Percentiles rank a stretch among this genome's conserved stretches.
Conservation (phyloP, 2,888 invertebrate species). For the Cylloceria caligata region DNA sequence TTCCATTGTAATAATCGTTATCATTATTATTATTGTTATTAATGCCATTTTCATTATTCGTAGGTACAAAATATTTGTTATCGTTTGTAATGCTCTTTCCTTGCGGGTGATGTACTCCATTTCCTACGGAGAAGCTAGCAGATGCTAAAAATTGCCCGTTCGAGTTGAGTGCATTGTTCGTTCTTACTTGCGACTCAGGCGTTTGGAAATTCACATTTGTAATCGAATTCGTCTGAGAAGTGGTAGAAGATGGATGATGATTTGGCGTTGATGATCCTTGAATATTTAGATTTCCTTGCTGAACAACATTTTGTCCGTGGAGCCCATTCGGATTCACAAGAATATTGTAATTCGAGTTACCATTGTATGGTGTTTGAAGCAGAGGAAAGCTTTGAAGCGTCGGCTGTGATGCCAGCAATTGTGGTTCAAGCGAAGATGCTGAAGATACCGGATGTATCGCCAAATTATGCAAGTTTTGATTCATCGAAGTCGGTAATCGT, state of each 20-base stretch:
- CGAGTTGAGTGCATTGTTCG: slow-evolving; percentile 57
- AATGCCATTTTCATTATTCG: slow-evolving; percentile 27
- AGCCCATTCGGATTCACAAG: slow-evolving; percentile 76
- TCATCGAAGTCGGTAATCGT: slow-evolving; percentile 62
- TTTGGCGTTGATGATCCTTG: slow-evolving; percentile 62
- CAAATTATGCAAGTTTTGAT: slow-evolving; percentile 67
- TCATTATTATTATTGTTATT: slow-evolving; percentile 35
- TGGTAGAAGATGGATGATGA: slow-evolving; percentile 47
- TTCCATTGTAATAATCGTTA: slow-evolving; percentile 67
- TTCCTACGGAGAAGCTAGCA: slow-evolving; percentile 77
- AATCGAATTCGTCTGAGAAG: slow-evolving; percentile 61
- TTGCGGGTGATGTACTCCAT: slow-evolving; percentile 60
- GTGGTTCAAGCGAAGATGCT: slow-evolving; percentile 37
- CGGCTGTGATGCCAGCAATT: slow-evolving; percentile 75
- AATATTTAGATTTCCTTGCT: slow-evolving; percentile 50
- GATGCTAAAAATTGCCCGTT: slow-evolving; percentile 76
- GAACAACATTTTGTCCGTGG: slow-evolving; percentile 75
- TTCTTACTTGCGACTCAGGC: slow-evolving; percentile 70
- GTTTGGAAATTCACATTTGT: slow-evolving; percentile 64
- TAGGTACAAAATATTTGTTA: slow-evolving; percentile 29
- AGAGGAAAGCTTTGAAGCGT: slow-evolving; percentile 60
- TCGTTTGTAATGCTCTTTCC: slow-evolving; percentile 18
- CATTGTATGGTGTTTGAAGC: slow-evolving; percentile 64
- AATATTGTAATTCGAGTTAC: slow-evolving; percentile 72
- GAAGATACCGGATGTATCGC: slow-evolving; percentile 54